Evolutionary conservation across 1,140 invertebrate genomes (phyloP).

Genomic region (Copidosoma floridanum): DNA sequence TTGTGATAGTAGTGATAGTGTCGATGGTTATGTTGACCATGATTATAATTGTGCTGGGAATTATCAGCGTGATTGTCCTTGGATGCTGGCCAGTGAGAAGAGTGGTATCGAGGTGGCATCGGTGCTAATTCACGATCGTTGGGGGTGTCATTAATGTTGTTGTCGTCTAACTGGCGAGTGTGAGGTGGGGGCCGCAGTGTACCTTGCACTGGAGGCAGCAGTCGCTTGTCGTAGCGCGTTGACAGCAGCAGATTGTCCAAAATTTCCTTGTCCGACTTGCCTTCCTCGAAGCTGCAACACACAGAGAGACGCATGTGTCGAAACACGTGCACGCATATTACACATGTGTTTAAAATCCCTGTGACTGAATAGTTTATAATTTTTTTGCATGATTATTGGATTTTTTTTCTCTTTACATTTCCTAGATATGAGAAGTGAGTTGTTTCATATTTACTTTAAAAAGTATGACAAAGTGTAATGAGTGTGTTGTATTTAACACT

Average conservation of each 20-base stretch:
- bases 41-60: slow-evolving; percentile 44
- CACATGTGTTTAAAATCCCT: too few species aligned
- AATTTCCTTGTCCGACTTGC: slow-evolving; percentile 87
- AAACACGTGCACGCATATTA: too few species aligned
- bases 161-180: slow-evolving; percentile 50
- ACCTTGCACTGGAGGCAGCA: slow-evolving; percentile 83
- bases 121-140: slow-evolving; percentile 38
- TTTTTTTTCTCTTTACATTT: too few species aligned
- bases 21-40: slow-evolving; percentile 42
- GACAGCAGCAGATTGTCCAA: slow-evolving; percentile 77
- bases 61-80: slow-evolving; percentile 46
- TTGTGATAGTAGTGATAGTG: slow-evolving; percentile 34
- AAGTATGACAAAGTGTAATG: too few species aligned
- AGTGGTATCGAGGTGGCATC: slow-evolving; percentile 14
- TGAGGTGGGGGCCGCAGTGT: slow-evolving; percentile 55
- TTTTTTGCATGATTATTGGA: too few species aligned
- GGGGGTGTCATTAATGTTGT: slow-evolving; percentile 44
- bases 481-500: too few species aligned
- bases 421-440: too few species aligned
- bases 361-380: too few species aligned
- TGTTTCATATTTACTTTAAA: too few species aligned
- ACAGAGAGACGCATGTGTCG: too few species aligned
- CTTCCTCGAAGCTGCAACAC: slow-evolving; percentile 76
- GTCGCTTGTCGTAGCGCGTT: slow-evolving; percentile 82
- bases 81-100: too few species aligned